Conservation (phyloP, 2,113 vertebrate species). For the Labeo rohita region DNA sequence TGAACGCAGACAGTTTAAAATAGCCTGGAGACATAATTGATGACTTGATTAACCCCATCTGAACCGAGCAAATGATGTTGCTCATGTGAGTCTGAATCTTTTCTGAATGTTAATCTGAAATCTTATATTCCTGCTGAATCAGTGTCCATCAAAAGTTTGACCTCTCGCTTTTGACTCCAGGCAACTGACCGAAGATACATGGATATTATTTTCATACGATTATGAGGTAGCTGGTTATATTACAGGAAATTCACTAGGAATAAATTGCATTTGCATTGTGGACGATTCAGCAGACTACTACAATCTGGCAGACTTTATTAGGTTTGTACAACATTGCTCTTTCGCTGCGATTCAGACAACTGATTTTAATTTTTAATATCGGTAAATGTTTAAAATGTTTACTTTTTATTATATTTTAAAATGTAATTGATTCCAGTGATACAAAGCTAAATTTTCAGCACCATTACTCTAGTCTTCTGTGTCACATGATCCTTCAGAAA, state of each 20-base stretch:
- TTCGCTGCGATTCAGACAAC: not conserved
- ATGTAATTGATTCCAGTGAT: not conserved
- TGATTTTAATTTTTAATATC: not conserved
- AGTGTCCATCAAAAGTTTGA: not conserved
- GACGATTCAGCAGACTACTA: not conserved
- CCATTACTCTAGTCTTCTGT: not conserved
- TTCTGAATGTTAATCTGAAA: constrained; percentile 62
- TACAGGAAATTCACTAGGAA: not conserved
- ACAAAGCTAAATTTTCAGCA: not conserved
- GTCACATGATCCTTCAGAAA: not conserved
- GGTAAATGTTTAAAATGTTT: too few relatives aligned
- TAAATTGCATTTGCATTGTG: not conserved
- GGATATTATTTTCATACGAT: constrained; percentile 19
- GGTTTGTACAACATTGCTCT: not conserved
- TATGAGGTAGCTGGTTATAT: not conserved
- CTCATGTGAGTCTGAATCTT: constrained; percentile 65
- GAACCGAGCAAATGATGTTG: constrained; percentile 73
- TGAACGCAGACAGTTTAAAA: not conserved
- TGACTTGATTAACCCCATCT: constrained; percentile 70
- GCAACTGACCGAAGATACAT: not conserved
- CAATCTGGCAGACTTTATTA: not conserved
- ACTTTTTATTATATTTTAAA: not conserved
- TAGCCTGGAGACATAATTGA: constrained; percentile 62
- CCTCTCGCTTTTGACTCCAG: not conserved
- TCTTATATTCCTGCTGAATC: constrained; percentile 63